Conservation (phyloP, 1,140 invertebrate genomes). For the Tetragnatha versicolor region DNA sequence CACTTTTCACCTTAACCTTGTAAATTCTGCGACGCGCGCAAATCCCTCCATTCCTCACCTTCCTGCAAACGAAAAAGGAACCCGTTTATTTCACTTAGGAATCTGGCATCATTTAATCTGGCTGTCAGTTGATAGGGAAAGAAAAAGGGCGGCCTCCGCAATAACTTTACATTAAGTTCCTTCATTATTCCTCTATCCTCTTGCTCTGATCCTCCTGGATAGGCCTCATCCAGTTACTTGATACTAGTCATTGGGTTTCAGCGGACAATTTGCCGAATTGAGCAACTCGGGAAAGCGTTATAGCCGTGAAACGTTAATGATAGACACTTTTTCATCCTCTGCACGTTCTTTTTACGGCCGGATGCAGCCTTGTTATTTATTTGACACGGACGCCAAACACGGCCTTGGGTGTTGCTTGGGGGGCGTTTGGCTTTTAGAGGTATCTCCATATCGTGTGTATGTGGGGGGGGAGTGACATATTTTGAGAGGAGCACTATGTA, state of each 20-base stretch:
- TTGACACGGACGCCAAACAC: no score
- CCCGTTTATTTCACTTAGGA: slow-evolving; percentile 49
- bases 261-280: slow-evolving; percentile 41
- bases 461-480: no score
- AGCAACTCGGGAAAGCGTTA: slow-evolving; percentile 18
- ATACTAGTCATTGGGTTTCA: slow-evolving; percentile 20
- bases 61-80: no score
- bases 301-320: slow-evolving; percentile 31
- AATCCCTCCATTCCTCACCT: no score
- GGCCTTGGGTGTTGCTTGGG: no score
- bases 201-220: slow-evolving; percentile 27
- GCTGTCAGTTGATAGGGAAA: slow-evolving; percentile 49
- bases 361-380: no score
- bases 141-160: background rate
- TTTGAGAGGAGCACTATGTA: no score
- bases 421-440: no score
- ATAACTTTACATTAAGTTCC: slow-evolving; percentile 47
- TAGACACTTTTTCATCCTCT: slow-evolving; percentile 6
- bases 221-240: slow-evolving; percentile 19
- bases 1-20: no score
- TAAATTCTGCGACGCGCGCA: no score
- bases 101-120: slow-evolving; percentile 51
- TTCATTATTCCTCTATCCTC: slow-evolving; percentile 44
- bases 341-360: no score
- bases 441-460: no score